Percentiles rank a stretch among this genome's conserved stretches.
These are phyloP conservation scores for Chrysaora quinquecirrha DNA, from an alignment of 30 jellyfish, hydroid and myxozoan genomes.

Conservation along the genomic window DNA sequence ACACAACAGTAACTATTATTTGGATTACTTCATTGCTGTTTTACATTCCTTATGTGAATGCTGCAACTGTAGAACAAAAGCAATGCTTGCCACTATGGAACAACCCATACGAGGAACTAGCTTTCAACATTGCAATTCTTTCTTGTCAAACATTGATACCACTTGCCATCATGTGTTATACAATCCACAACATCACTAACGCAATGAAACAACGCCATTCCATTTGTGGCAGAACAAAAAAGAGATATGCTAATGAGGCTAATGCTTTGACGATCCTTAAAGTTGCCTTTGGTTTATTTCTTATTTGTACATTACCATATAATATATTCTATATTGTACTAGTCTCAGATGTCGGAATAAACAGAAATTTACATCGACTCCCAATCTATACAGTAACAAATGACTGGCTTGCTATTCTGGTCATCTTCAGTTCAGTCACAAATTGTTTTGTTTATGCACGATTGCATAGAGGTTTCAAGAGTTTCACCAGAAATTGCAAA, in stretches of 20 bases:
- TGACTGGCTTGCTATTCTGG: slow-evolving; percentile 72
- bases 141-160: slow-evolving; percentile 44
- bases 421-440: slow-evolving; percentile 58
- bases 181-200: slow-evolving; percentile 10
- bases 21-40: slow-evolving; percentile 44
- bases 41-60: slow-evolving; percentile 38
- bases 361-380: not conserved
- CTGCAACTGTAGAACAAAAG: slow-evolving; percentile 36
- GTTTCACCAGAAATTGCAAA: slow-evolving; percentile 17
- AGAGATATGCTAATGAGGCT: slow-evolving; percentile 22
- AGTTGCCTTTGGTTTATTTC: slow-evolving; percentile 67
- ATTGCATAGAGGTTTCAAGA: slow-evolving; percentile 62
- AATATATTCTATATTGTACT: slow-evolving; percentile 58
- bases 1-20: slow-evolving; percentile 17
- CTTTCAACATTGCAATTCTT: slow-evolving; percentile 39
- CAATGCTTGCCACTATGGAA: slow-evolving; percentile 58
- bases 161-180: slow-evolving; percentile 36
- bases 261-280: slow-evolving; percentile 22
- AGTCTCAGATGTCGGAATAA: slow-evolving; percentile 27
- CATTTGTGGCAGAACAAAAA: slow-evolving; percentile 21
- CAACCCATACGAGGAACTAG: slow-evolving; percentile 41
- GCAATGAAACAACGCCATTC: slow-evolving; percentile 32
- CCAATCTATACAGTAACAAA: slow-evolving; percentile 9
- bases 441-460: slow-evolving; percentile 81
- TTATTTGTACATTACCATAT: slow-evolving; percentile 73